phyloP scores from a whole-genome alignment of 2,888 invertebrate genomes.

The Drosophila borborema region DNA sequence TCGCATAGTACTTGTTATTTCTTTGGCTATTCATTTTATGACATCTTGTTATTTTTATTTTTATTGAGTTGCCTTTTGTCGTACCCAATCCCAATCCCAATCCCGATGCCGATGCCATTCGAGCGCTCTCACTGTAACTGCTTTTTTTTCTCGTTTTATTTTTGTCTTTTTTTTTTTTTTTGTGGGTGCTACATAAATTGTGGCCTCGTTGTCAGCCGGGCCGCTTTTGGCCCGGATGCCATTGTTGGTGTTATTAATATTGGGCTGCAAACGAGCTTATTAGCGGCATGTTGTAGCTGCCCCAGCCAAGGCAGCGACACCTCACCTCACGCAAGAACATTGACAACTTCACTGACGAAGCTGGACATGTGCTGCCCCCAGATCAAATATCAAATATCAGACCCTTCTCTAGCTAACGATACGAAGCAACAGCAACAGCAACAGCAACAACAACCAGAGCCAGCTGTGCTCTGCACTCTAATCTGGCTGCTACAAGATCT shows the following conservation, averaged over 20 bases:
- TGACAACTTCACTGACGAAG: constrained; percentile 61
- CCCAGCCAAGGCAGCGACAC: not conserved
- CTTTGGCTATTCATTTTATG: constrained; percentile 68
- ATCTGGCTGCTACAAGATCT: constrained; percentile 68
- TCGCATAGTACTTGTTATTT: constrained; percentile 56
- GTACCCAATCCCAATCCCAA: constrained; percentile 4
- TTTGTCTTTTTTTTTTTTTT: constrained; percentile 26
- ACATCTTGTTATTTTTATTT: constrained; percentile 80
- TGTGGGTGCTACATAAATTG: constrained; percentile 60
- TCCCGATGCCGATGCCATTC: constrained; percentile 3
- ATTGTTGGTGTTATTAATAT: constrained; percentile 56
- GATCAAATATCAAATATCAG: constrained; percentile 60
- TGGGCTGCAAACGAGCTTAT: constrained; percentile 73
- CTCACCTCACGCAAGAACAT: constrained; percentile 45
- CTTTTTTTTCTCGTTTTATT: constrained; percentile 25
- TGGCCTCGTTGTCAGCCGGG: constrained; percentile 42
- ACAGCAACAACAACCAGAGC: too few species aligned
- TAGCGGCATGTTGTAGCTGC: constrained; percentile 65
- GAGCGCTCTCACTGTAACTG: constrained; percentile 16
- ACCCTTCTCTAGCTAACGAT: constrained; percentile 58
- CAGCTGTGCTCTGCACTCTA: constrained; percentile 38
- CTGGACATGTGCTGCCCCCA: constrained; percentile 18
- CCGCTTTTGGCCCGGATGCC: constrained; percentile 16
- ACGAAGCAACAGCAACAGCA: constrained; percentile 7
- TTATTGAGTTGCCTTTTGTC: constrained; percentile 80